phyloP scores from a whole-genome alignment of 2,797 vertebrate species.

The Chaetodon trifasciatus region DNA sequence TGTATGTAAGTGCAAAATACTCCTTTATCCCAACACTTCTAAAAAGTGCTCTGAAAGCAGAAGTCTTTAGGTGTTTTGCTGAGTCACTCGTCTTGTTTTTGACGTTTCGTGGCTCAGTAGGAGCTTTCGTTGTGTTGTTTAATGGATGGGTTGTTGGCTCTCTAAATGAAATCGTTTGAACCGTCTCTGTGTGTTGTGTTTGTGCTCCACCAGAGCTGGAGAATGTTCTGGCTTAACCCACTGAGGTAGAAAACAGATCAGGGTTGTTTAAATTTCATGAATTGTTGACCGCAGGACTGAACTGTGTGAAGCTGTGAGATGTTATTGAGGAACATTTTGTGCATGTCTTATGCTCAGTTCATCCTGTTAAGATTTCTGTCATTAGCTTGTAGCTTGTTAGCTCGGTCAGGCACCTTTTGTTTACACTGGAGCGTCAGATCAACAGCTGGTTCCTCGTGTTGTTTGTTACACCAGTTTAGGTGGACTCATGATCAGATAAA shows the following conservation, averaged over 20 bases:
- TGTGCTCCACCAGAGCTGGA: constrained; percentile 31
- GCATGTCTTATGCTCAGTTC: neutral
- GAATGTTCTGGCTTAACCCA: constrained; percentile 39
- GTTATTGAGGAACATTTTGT: constrained; percentile 23
- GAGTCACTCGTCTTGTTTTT: constrained; percentile 1
- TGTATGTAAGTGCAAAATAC: neutral
- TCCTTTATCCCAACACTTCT: neutral
- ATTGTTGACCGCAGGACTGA: constrained; percentile 12
- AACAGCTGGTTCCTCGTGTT: neutral
- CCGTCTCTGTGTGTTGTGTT: constrained; percentile 4
- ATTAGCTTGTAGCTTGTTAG: neutral
- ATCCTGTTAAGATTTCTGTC: neutral
- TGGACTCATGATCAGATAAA: neutral
- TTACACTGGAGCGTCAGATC: neutral
- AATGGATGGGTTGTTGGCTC: constrained; percentile 14
- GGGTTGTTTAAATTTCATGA: constrained; percentile 49
- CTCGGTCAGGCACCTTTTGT: neutral
- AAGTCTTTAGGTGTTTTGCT: neutral
- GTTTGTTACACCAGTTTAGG: constrained; percentile 25
- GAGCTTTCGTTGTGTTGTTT: constrained; percentile 7
- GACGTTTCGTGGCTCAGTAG: neutral
- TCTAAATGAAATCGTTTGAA: constrained; percentile 20
- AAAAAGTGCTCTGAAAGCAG: neutral
- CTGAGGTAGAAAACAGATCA: constrained; percentile 44
- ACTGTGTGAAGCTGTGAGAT: constrained; percentile 13